phyloP scores from a whole-genome alignment of 2,888 invertebrate genomes.

The Gonocerus acuteangulatus region DNA sequence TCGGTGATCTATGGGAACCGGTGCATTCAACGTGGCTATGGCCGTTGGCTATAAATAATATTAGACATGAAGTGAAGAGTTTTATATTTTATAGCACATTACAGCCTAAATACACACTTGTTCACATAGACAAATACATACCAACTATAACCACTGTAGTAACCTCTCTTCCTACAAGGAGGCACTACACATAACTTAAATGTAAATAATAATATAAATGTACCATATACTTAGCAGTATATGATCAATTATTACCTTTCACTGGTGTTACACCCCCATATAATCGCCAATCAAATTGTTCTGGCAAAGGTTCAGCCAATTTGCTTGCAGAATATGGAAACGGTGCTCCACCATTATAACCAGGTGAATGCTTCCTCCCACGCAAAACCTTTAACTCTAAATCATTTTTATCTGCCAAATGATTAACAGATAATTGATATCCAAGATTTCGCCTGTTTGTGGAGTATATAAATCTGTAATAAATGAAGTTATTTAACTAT shows the following conservation, averaged over 20 bases:
- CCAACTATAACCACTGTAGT: too few species aligned
- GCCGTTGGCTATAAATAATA: too few species aligned
- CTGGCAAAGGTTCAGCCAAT: slow-evolving; percentile 51
- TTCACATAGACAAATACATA: too few species aligned
- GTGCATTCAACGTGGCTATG: too few species aligned
- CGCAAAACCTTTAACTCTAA: slow-evolving; percentile 67
- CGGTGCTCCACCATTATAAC: slow-evolving; percentile 64
- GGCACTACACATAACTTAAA: too few species aligned
- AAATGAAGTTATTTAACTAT: neutral
- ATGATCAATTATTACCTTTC: slow-evolving; percentile 65
- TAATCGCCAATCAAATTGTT: slow-evolving; percentile 80
- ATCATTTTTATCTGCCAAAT: slow-evolving; percentile 74
- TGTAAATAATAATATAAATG: too few species aligned
- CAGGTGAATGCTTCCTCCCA: slow-evolving; percentile 55
- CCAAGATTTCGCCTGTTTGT: slow-evolving; percentile 67
- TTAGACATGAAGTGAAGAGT: too few species aligned
- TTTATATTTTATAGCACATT: too few species aligned
- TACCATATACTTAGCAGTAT: too few species aligned
- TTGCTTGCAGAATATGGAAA: slow-evolving; percentile 63
- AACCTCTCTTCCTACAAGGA: too few species aligned
- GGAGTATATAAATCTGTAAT: slow-evolving; percentile 63
- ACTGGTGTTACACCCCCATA: slow-evolving; percentile 90
- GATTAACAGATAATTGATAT: slow-evolving; percentile 73
- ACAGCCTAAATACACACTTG: too few species aligned
- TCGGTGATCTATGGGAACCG: too few species aligned